Evolutionary conservation across 2,113 vertebrate genomes (phyloP).

Genomic region (Gila orcuttii): DNA sequence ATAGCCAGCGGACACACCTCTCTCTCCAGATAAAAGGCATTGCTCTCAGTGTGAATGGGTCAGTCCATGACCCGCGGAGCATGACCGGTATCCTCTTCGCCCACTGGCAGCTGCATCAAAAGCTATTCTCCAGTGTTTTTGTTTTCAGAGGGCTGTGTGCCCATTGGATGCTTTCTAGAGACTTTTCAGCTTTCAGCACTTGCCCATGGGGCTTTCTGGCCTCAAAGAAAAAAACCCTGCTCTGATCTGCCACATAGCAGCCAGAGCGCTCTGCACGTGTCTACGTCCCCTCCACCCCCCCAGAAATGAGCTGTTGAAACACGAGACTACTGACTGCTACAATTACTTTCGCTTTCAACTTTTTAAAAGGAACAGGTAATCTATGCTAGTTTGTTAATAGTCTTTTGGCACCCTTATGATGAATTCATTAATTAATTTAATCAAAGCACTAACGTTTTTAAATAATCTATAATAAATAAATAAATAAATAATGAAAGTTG

Average conservation of each 20-base stretch:
- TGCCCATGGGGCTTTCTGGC: not conserved
- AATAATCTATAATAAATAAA: not conserved
- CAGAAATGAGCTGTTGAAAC: not conserved
- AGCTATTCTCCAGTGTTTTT: conserved; percentile 42
- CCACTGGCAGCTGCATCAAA: conserved; percentile 50
- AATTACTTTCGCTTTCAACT: conserved; percentile 6
- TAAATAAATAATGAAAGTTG: not conserved
- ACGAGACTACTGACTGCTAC: not conserved
- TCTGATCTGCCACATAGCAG: conserved; percentile 37
- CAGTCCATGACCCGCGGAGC: conserved; percentile 44
- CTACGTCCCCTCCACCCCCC: conserved; percentile 4
- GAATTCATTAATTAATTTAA: too few species aligned
- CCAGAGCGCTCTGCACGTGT: conserved; percentile 27
- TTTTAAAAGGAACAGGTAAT: not conserved
- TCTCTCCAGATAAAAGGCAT: conserved; percentile 31
- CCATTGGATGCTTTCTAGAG: conserved; percentile 32
- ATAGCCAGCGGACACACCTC: conserved; percentile 39
- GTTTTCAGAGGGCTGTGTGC: conserved; percentile 45
- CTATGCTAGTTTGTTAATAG: not conserved
- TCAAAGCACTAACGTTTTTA: not conserved
- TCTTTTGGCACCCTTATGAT: too few species aligned
- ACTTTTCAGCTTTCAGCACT: conserved; percentile 39
- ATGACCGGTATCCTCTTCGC: conserved; percentile 44
- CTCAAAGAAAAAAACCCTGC: conserved; percentile 36
- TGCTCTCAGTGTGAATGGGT: conserved; percentile 44